Conservation (phyloP, 2,113 vertebrate genomes). For the Myxocyprinus asiaticus region DNA sequence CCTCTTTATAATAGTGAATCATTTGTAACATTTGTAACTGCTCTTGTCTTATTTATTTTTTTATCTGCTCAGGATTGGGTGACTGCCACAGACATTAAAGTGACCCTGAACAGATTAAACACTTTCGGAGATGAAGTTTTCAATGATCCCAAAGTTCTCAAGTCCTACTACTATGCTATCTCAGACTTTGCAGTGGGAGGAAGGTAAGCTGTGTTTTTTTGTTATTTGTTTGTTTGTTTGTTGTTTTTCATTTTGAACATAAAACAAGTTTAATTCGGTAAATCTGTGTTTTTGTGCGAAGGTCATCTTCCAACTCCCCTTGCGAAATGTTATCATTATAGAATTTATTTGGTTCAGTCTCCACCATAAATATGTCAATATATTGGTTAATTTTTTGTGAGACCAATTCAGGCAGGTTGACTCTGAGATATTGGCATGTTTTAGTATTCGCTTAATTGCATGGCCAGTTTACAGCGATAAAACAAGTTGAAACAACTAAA, state of each 20-base stretch:
- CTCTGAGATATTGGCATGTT: no score
- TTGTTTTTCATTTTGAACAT: no score
- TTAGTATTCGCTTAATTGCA: no score
- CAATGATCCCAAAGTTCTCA: constrained; percentile 97
- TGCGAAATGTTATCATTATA: not conserved
- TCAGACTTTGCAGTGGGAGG: constrained; percentile 98
- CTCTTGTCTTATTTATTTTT: not conserved
- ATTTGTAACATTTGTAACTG: not conserved
- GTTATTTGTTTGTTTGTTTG: no score
- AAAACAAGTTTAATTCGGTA: not conserved
- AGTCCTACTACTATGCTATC: constrained; percentile 98
- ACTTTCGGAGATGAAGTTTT: constrained; percentile 98
- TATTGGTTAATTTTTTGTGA: not conserved
- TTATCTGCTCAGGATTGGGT: constrained; percentile 88
- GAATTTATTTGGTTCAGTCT: not conserved
- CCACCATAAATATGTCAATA: not conserved
- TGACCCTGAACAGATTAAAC: constrained; percentile 95
- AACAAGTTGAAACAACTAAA: no score
- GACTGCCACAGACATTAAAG: constrained; percentile 94
- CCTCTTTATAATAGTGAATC: not conserved
- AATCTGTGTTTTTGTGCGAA: not conserved
- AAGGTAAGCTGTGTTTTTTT: constrained; percentile 77
- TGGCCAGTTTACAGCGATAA: no score
- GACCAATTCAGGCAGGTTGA: no score
- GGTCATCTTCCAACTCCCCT: not conserved